These are phyloP conservation scores for Netta rufina DNA, from an alignment of 2,797 vertebrate species.

Conservation along the genomic window DNA sequence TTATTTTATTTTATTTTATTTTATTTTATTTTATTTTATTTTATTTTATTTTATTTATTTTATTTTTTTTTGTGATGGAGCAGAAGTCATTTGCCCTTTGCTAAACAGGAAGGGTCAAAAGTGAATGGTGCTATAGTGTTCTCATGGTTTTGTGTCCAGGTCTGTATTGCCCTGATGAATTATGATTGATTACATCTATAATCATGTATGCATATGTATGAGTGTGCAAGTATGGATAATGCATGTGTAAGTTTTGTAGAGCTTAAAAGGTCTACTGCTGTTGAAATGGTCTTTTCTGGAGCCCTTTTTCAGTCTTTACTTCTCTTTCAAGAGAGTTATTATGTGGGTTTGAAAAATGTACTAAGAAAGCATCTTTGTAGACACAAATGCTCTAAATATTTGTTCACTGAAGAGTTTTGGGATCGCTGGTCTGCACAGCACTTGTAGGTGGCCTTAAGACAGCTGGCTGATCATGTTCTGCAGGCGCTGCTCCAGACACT, in stretches of 20 bases:
- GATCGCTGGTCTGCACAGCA: neutral
- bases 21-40: too few relatives aligned
- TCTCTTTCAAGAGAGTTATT: neutral
- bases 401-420: neutral
- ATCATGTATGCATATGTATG: neutral
- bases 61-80: neutral
- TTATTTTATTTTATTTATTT: neutral
- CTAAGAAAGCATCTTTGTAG: neutral
- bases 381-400: slow-evolving; percentile 35
- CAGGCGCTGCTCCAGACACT: neutral
- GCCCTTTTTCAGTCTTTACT: neutral
- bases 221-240: neutral
- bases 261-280: neutral
- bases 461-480: neutral
- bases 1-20: too few relatives aligned
- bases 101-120: neutral
- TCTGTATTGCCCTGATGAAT: neutral
- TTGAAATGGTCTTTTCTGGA: neutral
- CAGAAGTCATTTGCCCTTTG: neutral
- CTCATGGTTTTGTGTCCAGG: neutral
- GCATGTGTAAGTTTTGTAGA: neutral
- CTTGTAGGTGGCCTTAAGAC: neutral
- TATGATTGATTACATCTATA: neutral
- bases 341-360: neutral
- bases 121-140: neutral